Conservation (phyloP, 1,140 invertebrate genomes). For the Anastrepha obliqua region DNA sequence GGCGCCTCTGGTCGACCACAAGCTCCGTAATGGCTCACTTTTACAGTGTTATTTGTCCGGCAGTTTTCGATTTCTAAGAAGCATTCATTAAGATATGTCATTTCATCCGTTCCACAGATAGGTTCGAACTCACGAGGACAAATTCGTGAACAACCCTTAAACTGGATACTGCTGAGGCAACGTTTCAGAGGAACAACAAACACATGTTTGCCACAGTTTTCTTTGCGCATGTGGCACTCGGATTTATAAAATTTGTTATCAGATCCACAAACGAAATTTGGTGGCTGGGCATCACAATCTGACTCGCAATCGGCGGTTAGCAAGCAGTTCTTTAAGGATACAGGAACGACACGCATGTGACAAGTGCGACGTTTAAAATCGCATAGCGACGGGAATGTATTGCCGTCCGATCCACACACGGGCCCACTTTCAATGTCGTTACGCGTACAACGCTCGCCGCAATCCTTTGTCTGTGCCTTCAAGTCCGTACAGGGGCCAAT, state of each 20-base stretch:
- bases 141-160: constrained; percentile 88
- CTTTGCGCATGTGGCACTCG: constrained; percentile 93
- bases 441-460: constrained; percentile 83
- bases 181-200: constrained; percentile 90
- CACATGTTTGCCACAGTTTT: constrained; percentile 93
- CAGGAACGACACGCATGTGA: constrained; percentile 87
- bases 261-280: constrained; percentile 91
- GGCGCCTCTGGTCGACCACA: constrained; percentile 72
- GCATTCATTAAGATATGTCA: constrained; percentile 94
- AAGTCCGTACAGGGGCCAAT: constrained; percentile 88
- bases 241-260: constrained; percentile 94
- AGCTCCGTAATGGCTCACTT: constrained; percentile 71
- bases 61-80: constrained; percentile 94
- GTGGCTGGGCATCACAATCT: constrained; percentile 80
- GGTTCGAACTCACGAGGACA: constrained; percentile 91
- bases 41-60: constrained; percentile 78
- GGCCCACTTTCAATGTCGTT: constrained; percentile 82
- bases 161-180: constrained; percentile 87
- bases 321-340: constrained; percentile 86
- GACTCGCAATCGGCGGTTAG: constrained; percentile 88
- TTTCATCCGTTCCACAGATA: constrained; percentile 91
- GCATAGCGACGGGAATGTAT: constrained; percentile 92
- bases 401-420: constrained; percentile 93
- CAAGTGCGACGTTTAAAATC: constrained; percentile 90
- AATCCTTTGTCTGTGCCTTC: constrained; percentile 80